Percentiles rank a stretch among this genome's conserved stretches.
phyloP scores from a whole-genome alignment of 2,888 invertebrate genomes.

The Gonocerus acuteangulatus region DNA sequence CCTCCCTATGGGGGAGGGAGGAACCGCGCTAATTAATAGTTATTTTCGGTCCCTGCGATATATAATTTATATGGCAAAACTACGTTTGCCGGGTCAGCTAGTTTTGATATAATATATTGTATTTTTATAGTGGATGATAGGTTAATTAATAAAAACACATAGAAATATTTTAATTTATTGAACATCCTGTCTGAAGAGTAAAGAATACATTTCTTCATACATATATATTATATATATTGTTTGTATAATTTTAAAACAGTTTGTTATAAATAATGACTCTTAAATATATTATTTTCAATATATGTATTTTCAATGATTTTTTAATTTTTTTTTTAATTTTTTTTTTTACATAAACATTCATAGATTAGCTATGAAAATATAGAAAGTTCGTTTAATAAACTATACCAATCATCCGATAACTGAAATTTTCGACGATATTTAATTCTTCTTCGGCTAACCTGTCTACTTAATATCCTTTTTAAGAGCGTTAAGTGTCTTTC shows the following conservation, averaged over 20 bases:
- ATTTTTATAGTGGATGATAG: too few species aligned
- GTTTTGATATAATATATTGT: too few species aligned
- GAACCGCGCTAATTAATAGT: too few species aligned
- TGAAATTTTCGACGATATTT: neutral
- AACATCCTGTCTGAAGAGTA: neutral
- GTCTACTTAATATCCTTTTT: too few species aligned
- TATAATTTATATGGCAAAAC: too few species aligned
- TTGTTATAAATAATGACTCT: neutral
- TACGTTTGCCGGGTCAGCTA: too few species aligned
- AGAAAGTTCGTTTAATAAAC: neutral
- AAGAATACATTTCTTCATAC: neutral
- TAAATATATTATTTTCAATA: neutral
- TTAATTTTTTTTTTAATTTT: neutral
- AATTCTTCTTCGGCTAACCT: too few species aligned
- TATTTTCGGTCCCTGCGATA: too few species aligned
- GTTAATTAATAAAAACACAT: neutral
- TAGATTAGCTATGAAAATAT: neutral
- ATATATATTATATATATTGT: neutral
- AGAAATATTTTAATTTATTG: neutral
- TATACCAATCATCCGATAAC: neutral
- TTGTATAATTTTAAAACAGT: neutral
- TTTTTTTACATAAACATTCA: neutral
- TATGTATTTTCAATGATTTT: neutral
- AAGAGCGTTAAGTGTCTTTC: too few species aligned
- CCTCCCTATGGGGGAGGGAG: too few species aligned